phyloP scores from a whole-genome alignment of 2,113 vertebrate genomes.

The Chaenogobius annularis region DNA sequence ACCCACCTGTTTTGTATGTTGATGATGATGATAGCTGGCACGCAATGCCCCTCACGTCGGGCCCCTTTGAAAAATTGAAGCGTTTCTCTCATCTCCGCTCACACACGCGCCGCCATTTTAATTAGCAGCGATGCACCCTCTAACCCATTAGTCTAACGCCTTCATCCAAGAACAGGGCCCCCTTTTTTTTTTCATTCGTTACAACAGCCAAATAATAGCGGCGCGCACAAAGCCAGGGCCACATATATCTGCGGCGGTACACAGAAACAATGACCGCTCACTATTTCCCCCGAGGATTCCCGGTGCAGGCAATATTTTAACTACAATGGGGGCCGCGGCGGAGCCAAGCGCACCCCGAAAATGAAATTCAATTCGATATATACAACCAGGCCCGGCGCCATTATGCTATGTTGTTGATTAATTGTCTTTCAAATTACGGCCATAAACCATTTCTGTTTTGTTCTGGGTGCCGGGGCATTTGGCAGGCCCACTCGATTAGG shows the following conservation, averaged over 20 bases:
- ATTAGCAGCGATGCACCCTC: constrained; percentile 56
- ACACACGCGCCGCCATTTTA: constrained; percentile 58
- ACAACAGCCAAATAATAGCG: constrained; percentile 41
- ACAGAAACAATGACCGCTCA: constrained; percentile 28
- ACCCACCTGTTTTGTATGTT: constrained; percentile 54
- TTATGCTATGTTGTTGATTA: constrained; percentile 1
- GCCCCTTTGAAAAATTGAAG: constrained; percentile 68
- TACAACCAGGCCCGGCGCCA: background rate
- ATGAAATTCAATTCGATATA: constrained; percentile 9
- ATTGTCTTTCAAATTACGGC: constrained; percentile 8
- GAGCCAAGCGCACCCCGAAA: background rate
- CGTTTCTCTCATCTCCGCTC: constrained; percentile 58
- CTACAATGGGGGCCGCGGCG: background rate
- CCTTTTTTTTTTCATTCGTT: constrained; percentile 30
- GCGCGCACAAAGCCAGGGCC: constrained; percentile 27
- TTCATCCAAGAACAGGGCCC: constrained; percentile 28
- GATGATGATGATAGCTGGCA: constrained; percentile 64
- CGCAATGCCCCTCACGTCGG: constrained; percentile 51
- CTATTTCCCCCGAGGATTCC: constrained; percentile 4
- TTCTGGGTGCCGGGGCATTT: background rate
- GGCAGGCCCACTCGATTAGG: background rate
- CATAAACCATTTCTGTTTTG: constrained; percentile 4
- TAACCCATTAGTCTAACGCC: constrained; percentile 53
- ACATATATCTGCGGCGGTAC: constrained; percentile 34
- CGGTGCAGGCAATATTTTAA: constrained; percentile 16